These are phyloP conservation scores for Aptenodytes patagonicus DNA, from an alignment of 2,113 vertebrate genomes.

Conservation along the genomic window DNA sequence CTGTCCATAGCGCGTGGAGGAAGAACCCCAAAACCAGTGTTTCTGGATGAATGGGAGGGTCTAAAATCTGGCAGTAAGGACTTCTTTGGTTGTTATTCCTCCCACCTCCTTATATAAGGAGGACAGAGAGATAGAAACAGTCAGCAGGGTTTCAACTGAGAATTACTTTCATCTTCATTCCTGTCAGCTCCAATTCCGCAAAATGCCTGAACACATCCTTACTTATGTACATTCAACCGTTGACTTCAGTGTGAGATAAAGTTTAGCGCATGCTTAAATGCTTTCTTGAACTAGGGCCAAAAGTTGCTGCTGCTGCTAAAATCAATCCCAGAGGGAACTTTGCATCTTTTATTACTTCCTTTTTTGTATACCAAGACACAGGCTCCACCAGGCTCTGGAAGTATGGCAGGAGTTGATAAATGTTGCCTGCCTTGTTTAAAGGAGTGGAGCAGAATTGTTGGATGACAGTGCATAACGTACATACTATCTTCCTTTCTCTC, in stretches of 20 bases:
- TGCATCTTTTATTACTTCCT: background rate
- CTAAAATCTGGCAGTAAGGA: background rate
- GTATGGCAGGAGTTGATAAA: background rate
- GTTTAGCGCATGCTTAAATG: slow-evolving; percentile 7
- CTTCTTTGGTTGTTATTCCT: background rate
- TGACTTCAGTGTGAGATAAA: background rate
- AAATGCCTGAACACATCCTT: background rate
- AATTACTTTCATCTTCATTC: background rate
- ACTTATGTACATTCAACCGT: background rate
- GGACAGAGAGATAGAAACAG: background rate
- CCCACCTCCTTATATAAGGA: background rate
- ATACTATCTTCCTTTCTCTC: background rate
- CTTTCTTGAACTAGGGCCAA: background rate
- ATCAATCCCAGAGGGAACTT: background rate
- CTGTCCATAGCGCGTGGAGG: background rate
- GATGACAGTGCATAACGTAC: background rate
- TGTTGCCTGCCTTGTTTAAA: background rate
- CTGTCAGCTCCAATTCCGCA: background rate
- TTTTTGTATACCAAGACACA: background rate
- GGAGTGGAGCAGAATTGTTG: background rate
- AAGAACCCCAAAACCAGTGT: background rate
- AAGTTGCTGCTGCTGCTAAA: background rate
- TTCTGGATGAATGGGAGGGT: background rate
- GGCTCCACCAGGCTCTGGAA: background rate
- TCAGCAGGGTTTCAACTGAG: background rate